Evolutionary conservation across 2,888 invertebrate species (phyloP).

Genomic region (Drosophila cyrtoloma): DNA sequence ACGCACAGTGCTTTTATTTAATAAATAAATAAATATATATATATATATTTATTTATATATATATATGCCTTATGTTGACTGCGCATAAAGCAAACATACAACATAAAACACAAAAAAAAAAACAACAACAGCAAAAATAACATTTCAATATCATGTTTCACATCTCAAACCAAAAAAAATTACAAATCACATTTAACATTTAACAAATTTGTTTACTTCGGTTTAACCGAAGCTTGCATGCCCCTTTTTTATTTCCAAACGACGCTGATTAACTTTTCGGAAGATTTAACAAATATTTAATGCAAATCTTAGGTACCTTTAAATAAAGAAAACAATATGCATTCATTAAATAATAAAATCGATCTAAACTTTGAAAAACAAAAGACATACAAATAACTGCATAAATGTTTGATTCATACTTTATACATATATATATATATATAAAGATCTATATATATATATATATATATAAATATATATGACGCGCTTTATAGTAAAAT

Average conservation of each 20-base stretch:
- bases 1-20: slow-evolving; percentile 66
- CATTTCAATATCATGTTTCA: slow-evolving; percentile 72
- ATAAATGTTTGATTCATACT: slow-evolving; percentile 62
- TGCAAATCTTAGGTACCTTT: slow-evolving; percentile 76
- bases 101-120: slow-evolving; percentile 13
- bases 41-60: slow-evolving; percentile 6
- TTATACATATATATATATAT: slow-evolving; percentile 24
- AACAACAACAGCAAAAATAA: slow-evolving; percentile 42
- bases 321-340: slow-evolving; percentile 55
- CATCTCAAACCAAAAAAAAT: slow-evolving; percentile 57
- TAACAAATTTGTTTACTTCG: slow-evolving; percentile 37
- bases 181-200: slow-evolving; percentile 4
- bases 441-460: slow-evolving; percentile 17
- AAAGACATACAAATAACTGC: slow-evolving; percentile 40
- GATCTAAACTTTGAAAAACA: slow-evolving; percentile 24
- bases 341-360: slow-evolving; percentile 42
- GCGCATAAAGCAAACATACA: slow-evolving; percentile 13
- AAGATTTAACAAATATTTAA: slow-evolving; percentile 36
- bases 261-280: slow-evolving; percentile 18
- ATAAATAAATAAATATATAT: slow-evolving; percentile 8
- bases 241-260: slow-evolving; percentile 20
- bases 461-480: slow-evolving; percentile 36
- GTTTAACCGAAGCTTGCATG: slow-evolving; percentile 45
- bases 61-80: slow-evolving; percentile 5
- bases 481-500: slow-evolving; percentile 55